Conservation (phyloP, 53 echinoderm and acorn worm species). For the Luidia sarsii region DNA sequence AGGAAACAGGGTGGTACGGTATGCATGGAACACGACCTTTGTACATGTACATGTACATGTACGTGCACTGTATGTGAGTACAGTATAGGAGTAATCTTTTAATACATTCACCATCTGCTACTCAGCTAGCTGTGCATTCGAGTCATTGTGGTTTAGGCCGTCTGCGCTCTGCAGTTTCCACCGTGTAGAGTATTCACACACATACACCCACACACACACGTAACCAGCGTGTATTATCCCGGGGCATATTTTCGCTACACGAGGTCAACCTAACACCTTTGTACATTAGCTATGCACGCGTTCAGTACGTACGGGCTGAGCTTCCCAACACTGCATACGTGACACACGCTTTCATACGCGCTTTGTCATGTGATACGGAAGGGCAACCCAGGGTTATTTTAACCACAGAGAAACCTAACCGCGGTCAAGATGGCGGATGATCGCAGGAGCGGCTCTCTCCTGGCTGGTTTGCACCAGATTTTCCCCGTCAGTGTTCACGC, state of each 20-base stretch:
- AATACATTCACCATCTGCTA: no score
- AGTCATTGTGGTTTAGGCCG: no score
- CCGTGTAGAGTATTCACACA: constrained; percentile 10
- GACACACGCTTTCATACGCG: constrained; percentile 8
- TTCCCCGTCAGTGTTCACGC: constrained; percentile 24
- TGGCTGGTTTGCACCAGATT: background rate
- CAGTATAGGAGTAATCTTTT: no score
- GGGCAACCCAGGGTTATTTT: constrained; percentile 27
- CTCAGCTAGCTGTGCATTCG: no score
- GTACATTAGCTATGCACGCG: constrained; percentile 10
- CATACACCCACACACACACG: background rate
- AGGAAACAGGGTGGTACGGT: no score
- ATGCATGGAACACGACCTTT: no score
- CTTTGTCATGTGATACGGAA: background rate
- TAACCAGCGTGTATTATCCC: constrained; percentile 8
- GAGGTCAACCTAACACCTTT: constrained; percentile 16
- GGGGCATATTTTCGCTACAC: background rate
- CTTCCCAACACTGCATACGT: background rate
- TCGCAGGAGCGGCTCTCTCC: background rate
- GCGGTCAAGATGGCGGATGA: constrained; percentile 19
- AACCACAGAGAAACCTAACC: background rate
- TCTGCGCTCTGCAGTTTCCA: no score
- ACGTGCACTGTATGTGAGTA: no score
- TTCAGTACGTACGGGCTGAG: background rate
- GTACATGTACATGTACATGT: no score